Base-by-base conservation (phyloP, 1,140 invertebrate genomes). In the Protaetia brevitarsis region DNA sequence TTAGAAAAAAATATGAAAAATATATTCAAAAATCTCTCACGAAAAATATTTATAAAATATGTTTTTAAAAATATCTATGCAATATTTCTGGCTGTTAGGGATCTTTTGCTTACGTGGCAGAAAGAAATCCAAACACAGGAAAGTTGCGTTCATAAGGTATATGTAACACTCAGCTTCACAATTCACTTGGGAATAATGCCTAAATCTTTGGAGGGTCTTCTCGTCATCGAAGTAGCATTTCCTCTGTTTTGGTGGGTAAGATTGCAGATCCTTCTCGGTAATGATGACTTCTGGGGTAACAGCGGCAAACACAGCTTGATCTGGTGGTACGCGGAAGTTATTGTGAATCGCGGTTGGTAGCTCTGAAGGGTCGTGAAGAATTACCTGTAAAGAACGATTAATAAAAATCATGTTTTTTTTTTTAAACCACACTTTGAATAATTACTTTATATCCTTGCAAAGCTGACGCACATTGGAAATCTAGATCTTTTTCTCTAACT, bases 131-230 rank as follows among this genome's bases (percentile, higher is more conserved):
- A 86, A 85, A 65, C 85, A 86, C 1, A 85, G 79, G 71, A 89
- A 92, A 57, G 82, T 81, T 2, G 79, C 69, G 8, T 85, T 77
- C 0, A 89, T 92, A 67, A 85, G 90, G 76, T 92, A 91, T 1
- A 88, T 83, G 66, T 90, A 80, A 70, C 90, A 92, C 78, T 92
- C 90, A 60, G 89, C 79, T 67, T 89, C 82, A 71, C 90, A 92
- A 73, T 90, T 92, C 28, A 84, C 81, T 74, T 91, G 88, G 0
- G 89, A 90, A 74, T 92, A 92, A 4, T 87, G 85, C 72, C 85
- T 83, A 72, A 85, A 89, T 19, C 30, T 28, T 2, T 1, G 29
- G 13, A 64, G 26, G 8, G 16, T 6, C 34, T 27, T 51, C 21
- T 64, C 63, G n/a, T 34, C 13, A 2, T 11, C 7, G 13, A 64